phyloP scores from a whole-genome alignment of 2,113 vertebrate species.

The Calonectris borealis region DNA sequence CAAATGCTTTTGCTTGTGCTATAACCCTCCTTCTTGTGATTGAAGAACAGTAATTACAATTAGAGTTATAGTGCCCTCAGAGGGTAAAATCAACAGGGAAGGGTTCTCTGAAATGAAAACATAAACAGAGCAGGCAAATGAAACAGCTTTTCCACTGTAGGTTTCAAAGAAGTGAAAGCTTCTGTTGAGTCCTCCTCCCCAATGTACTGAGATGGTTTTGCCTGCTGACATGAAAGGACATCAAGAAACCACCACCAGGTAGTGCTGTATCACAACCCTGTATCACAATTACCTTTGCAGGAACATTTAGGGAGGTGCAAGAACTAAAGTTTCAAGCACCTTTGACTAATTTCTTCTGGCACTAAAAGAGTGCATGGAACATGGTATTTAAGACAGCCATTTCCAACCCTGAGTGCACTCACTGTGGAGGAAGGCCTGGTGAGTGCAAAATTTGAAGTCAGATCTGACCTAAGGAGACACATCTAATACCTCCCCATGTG shows the following conservation, averaged over 20 bases:
- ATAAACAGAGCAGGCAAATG: background rate
- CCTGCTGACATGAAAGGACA: background rate
- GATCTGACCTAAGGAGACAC: background rate
- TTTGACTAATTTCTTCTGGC: background rate
- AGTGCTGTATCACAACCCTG: too few species aligned
- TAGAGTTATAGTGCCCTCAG: background rate
- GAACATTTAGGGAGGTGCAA: background rate
- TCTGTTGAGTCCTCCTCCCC: background rate
- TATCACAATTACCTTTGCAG: background rate
- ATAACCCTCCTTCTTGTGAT: background rate
- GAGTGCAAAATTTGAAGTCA: background rate
- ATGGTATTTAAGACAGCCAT: background rate
- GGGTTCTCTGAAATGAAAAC: background rate
- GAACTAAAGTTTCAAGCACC: background rate
- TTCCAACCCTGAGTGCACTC: background rate
- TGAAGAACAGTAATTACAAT: background rate
- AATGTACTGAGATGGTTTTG: background rate
- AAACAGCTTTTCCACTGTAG: too few species aligned
- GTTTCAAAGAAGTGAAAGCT: background rate
- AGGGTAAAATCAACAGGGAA: background rate
- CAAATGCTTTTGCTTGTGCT: background rate
- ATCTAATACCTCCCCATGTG: too few species aligned
- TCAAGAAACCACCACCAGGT: background rate
- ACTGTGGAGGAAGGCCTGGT: too few species aligned
- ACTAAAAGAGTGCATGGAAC: background rate